These are phyloP conservation scores for Knipowitschia caucasica DNA, from an alignment of 2,797 vertebrate species.

Conservation along the genomic window DNA sequence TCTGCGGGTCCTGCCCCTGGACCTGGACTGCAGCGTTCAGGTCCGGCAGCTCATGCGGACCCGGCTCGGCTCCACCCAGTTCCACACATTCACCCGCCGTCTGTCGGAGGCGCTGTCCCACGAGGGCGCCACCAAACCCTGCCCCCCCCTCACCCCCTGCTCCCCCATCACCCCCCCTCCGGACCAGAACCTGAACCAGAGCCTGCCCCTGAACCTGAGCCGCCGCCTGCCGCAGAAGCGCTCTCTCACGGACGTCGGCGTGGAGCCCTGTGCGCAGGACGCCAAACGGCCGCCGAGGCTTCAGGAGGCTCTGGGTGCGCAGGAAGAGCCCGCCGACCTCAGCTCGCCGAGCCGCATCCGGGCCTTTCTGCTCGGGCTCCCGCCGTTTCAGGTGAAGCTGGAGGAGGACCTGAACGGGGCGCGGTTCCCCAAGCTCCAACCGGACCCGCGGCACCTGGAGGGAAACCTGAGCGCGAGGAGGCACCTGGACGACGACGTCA, in stretches of 20 bases:
- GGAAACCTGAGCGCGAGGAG: slow-evolving; percentile 13
- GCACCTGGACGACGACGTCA: slow-evolving; percentile 21
- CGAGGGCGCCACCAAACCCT: slow-evolving; percentile 65
- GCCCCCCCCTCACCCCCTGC: slow-evolving; percentile 31
- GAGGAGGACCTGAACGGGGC: slow-evolving; percentile 60
- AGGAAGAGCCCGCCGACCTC: slow-evolving; percentile 78
- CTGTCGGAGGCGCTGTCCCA: slow-evolving; percentile 79
- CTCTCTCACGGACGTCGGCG: slow-evolving; percentile 21
- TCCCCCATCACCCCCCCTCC: slow-evolving; percentile 56
- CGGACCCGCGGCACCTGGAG: slow-evolving; percentile 24
- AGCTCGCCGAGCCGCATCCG: slow-evolving; percentile 77
- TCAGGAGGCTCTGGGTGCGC: slow-evolving; percentile 43
- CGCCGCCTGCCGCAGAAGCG: slow-evolving; percentile 66
- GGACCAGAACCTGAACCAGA: slow-evolving; percentile 56
- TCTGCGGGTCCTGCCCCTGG: slow-evolving; percentile 76
- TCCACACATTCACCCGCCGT: slow-evolving; percentile 75
- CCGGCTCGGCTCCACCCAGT: slow-evolving; percentile 67
- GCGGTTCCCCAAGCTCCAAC: slow-evolving; percentile 40
- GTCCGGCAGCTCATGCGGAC: slow-evolving; percentile 77
- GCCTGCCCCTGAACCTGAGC: slow-evolving; percentile 78
- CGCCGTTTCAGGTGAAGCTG: slow-evolving; percentile 61
- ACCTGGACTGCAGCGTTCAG: slow-evolving; percentile 80
- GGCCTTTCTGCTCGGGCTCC: slow-evolving; percentile 69
- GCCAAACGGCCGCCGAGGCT: slow-evolving; percentile 51
- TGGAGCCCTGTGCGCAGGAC: slow-evolving; percentile 15